Evolutionary conservation across 2,113 vertebrate genomes (phyloP).

Genomic region (Hippocampus barbouri): DNA sequence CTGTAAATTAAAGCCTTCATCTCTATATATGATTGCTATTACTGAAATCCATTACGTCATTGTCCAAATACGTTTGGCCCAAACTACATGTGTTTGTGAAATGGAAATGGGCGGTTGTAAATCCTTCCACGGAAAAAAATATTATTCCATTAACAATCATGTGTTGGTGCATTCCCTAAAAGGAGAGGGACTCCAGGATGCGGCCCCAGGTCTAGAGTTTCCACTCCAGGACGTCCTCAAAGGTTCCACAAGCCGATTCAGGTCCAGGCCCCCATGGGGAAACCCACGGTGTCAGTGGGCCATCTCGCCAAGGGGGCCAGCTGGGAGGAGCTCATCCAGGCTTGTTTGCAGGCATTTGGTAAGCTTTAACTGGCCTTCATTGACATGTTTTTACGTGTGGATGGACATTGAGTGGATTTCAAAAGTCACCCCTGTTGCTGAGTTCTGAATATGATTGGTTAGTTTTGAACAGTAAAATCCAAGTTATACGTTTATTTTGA

Average conservation of each 20-base stretch:
- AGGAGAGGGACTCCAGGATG: conserved; percentile 76
- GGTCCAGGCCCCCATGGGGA: conserved; percentile 71
- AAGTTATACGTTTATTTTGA: not conserved
- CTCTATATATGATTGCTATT: too few relatives aligned
- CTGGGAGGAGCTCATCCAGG: conserved; percentile 90
- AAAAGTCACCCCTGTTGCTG: not conserved
- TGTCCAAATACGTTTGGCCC: too few relatives aligned
- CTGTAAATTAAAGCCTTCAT: too few relatives aligned
- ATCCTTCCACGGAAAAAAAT: not conserved
- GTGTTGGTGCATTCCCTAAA: conserved; percentile 51
- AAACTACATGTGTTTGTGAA: not conserved
- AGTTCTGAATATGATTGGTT: not conserved
- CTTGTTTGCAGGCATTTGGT: conserved; percentile 91
- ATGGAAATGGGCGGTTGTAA: not conserved
- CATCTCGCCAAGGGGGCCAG: conserved; percentile 86
- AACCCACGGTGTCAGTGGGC: conserved; percentile 79
- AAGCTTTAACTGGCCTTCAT: conserved; percentile 49
- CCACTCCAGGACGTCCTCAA: conserved; percentile 75
- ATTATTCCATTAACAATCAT: conserved; percentile 4
- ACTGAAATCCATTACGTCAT: too few relatives aligned
- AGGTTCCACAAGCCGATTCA: conserved; percentile 70
- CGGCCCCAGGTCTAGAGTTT: conserved; percentile 73
- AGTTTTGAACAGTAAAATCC: not conserved
- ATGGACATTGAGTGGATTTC: not conserved
- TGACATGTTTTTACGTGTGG: not conserved